Base-by-base conservation (phyloP, 2,888 invertebrate genomes). In the Agrotis segetum region DNA sequence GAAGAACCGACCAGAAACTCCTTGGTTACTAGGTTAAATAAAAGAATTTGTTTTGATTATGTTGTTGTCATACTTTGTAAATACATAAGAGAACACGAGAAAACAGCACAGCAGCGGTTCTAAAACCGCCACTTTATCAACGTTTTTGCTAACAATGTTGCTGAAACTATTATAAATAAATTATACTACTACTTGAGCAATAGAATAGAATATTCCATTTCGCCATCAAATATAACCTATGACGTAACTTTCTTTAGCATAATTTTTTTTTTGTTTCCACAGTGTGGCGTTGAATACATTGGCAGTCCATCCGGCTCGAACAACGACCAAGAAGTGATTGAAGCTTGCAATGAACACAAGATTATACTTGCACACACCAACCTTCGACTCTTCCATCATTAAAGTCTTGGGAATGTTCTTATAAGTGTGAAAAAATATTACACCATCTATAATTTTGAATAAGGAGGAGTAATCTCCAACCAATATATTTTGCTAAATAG, bases 211-310 rank as follows among this genome's bases (percentile, higher is more conserved):
- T 40, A 11, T 40, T 40, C 40, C 9, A 40, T 40, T 40, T 40
- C 40, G 11, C 40, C 40, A 40, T 40, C 9, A 40, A 40, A 11
- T 11, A 40, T 34, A 34, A 21, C 11, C 7, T 17, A 40, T 40
- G 40, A 40, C 40, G 17, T 24, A 9, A 14, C 7, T 19, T 44
- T 3, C 14, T 2, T 5, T 40, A 17, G 6, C 53, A n/a, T 76
- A 2, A 59, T 40, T 17, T 49, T 24, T 49, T 50, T 66, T 34
- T 40, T 71, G 63, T 79, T 64, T 74, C 83, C 79, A 56, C 96
- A 99, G 99, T 98, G 98, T 90, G 99, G 99, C 21, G 99, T 99
- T 24, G 97, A 98, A 61, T 99, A 97, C 93, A 98, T 99, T 84
- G 99, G 98, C 67, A 99, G 99, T 90, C 99, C 99, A 16, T 96